Evolutionary conservation across 2,113 vertebrate genomes (phyloP).

Genomic region (Gobio gobio): DNA sequence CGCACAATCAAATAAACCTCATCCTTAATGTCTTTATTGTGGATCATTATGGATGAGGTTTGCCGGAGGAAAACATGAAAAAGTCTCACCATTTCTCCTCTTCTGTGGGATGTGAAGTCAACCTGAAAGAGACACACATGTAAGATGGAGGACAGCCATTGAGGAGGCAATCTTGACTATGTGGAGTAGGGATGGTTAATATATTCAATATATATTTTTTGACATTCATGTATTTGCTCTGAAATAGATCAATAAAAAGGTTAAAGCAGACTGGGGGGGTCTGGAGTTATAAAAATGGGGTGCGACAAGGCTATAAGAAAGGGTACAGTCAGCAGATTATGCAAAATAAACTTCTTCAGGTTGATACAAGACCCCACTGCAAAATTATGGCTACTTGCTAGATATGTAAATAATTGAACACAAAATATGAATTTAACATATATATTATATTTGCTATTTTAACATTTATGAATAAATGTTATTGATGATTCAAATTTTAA

Average conservation of each 20-base stretch:
- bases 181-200: not conserved
- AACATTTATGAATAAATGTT: not conserved
- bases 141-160: not conserved
- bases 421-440: no score
- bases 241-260: not conserved
- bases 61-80: conserved; percentile 5
- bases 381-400: no score
- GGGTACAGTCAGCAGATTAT: no score
- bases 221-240: not conserved
- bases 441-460: no score
- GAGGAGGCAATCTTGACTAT: not conserved
- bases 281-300: no score
- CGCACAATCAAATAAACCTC: not conserved
- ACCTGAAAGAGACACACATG: conserved; percentile 71
- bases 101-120: conserved; percentile 87
- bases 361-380: no score
- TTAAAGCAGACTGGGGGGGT: no score
- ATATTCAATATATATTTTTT: not conserved
- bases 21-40: not conserved
- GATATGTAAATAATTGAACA: no score
- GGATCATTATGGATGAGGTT: not conserved
- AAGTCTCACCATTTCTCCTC: conserved; percentile 91
- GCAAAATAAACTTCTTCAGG: no score
- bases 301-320: no score
- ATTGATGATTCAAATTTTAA: not conserved